Conservation (phyloP, 2,113 vertebrate genomes). For the Salvelinus fontinalis region DNA sequence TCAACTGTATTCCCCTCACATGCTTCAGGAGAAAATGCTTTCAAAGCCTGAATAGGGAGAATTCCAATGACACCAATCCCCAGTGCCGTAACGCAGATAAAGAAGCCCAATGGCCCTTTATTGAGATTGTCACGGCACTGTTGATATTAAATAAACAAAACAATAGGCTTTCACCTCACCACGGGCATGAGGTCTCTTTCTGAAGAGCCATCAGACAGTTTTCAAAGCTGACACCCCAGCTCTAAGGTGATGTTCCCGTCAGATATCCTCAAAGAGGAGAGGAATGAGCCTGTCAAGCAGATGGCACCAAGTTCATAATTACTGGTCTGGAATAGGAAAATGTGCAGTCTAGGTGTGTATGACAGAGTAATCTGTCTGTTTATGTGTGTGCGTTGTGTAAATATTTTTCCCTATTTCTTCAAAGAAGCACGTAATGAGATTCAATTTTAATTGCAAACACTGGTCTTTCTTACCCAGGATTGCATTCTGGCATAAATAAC, state of each 20-base stretch:
- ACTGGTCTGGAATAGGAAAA: too few relatives aligned
- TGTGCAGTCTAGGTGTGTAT: too few relatives aligned
- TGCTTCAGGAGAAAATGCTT: constrained; percentile 57
- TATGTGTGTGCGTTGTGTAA: too few relatives aligned
- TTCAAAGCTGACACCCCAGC: background rate
- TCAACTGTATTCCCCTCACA: constrained; percentile 71
- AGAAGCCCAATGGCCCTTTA: constrained; percentile 69
- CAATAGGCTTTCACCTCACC: constrained; percentile 54
- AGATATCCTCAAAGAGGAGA: too few relatives aligned
- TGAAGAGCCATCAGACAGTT: background rate
- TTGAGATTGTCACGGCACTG: constrained; percentile 65
- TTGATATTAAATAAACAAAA: constrained; percentile 69
- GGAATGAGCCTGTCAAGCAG: too few relatives aligned
- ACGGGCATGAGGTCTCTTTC: background rate
- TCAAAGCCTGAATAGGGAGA: constrained; percentile 54
- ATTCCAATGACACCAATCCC: constrained; percentile 69
- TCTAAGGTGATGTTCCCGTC: background rate
- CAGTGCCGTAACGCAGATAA: constrained; percentile 73
- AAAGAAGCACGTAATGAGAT: too few relatives aligned
- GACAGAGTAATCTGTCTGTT: too few relatives aligned
- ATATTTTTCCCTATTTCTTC: too few relatives aligned
- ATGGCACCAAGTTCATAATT: too few relatives aligned
- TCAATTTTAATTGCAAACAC: too few relatives aligned
- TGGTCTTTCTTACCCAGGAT: too few relatives aligned
- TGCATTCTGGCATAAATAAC: too few relatives aligned